Percentiles rank a stretch among this genome's conserved stretches.
Conservation (phyloP, 2,113 vertebrate species). For the Triplophysa tibetana region DNA sequence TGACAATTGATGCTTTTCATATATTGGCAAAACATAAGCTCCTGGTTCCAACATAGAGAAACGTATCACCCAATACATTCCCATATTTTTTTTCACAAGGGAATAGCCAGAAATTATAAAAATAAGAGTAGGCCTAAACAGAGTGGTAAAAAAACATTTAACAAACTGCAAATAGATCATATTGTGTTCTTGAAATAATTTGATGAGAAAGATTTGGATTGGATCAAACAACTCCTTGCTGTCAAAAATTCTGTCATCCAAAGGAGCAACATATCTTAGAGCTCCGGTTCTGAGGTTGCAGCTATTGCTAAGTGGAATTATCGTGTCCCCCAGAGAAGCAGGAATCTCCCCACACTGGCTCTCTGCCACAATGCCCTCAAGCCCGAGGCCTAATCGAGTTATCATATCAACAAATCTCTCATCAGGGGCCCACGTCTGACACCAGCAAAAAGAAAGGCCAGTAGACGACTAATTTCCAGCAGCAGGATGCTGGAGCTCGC, state of each 20-base stretch:
- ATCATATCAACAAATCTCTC: conserved; percentile 86
- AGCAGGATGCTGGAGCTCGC: conserved; percentile 81
- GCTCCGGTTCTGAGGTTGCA: conserved; percentile 54
- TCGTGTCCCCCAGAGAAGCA: conserved; percentile 79
- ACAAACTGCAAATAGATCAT: too few species aligned
- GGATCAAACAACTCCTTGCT: too few species aligned
- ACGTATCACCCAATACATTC: too few species aligned
- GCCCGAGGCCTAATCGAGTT: conserved; percentile 88
- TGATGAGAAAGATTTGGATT: too few species aligned
- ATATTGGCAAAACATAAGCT: too few species aligned
- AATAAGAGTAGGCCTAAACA: too few species aligned
- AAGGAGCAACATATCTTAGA: conserved; percentile 66
- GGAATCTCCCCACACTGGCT: conserved; percentile 72
- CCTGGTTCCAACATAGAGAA: too few species aligned
- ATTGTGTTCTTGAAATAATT: too few species aligned
- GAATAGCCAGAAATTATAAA: too few species aligned
- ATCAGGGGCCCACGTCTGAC: conserved; percentile 75
- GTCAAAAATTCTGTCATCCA: conserved; percentile 39
- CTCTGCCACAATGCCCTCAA: conserved; percentile 74
- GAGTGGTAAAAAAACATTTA: too few species aligned
- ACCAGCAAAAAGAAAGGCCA: conserved; percentile 81
- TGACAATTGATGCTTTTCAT: too few species aligned
- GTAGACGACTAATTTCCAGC: conserved; percentile 92
- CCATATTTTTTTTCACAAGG: too few species aligned
- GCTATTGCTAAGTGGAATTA: conserved; percentile 73